These are phyloP conservation scores for Nymphalis polychloros DNA, from an alignment of 2,888 invertebrate species.

Conservation along the genomic window DNA sequence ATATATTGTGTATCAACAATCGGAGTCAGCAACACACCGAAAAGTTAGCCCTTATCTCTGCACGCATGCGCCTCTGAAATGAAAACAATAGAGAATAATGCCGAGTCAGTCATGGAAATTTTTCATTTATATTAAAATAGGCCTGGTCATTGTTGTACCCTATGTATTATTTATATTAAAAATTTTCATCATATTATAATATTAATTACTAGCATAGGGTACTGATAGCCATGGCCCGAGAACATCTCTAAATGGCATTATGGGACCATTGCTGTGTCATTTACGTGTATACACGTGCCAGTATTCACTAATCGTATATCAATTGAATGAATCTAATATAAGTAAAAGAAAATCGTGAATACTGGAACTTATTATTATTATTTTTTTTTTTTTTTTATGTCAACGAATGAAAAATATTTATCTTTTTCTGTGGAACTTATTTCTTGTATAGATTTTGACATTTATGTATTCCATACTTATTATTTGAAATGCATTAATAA, in stretches of 20 bases:
- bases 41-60: slow-evolving; percentile 76
- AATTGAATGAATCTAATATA: background rate
- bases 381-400: slow-evolving; percentile 21
- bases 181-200: slow-evolving; percentile 7
- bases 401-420: slow-evolving; percentile 37
- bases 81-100: slow-evolving; percentile 79
- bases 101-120: slow-evolving; percentile 81
- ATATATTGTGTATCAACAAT: slow-evolving; percentile 36
- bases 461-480: background rate
- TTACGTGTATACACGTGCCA: slow-evolving; percentile 52
- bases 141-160: slow-evolving; percentile 38
- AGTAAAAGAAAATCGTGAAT: slow-evolving; percentile 50
- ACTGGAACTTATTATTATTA: slow-evolving; percentile 53
- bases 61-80: slow-evolving; percentile 83
- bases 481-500: too few species aligned
- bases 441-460: background rate
- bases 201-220: slow-evolving; percentile 48
- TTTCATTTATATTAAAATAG: slow-evolving; percentile 42
- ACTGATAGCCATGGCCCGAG: slow-evolving; percentile 59
- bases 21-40: slow-evolving; percentile 77
- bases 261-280: slow-evolving; percentile 67
- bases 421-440: slow-evolving; percentile 38
- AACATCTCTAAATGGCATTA: slow-evolving; percentile 60
- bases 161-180: slow-evolving; percentile 8
- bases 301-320: slow-evolving; percentile 60